Base-by-base conservation (phyloP, 1,140 invertebrate species). In the Drosophila azteca region DNA sequence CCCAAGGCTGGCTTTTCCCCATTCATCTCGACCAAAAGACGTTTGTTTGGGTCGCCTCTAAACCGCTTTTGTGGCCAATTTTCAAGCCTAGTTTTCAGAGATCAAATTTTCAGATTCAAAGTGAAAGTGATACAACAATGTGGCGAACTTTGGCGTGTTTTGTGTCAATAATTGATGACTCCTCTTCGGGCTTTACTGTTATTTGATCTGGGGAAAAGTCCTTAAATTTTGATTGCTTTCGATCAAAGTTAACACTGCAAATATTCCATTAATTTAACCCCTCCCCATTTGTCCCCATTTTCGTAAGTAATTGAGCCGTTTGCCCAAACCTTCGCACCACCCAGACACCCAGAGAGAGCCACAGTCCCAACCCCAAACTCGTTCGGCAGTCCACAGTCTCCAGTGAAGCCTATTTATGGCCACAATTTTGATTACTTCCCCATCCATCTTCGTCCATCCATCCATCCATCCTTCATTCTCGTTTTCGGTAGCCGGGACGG, bases 271-370 rank as follows among this genome's bases (percentile, higher is more conserved):
- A 81, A 78, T 43, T 87, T 74, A 45, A 50, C 35, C 22, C 22
- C 26, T 39, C 44, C 44, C 24, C 35, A 53, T 31, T 58, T 83
- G 79, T 79, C 79, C 80, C 67, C 80, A 51, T 85, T 70, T 84
- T 67, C 63, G 73, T 77, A 85, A 85, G 73, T 80, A 85, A 84
- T 84, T 84, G 81, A 85, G 81, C 64, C 51, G 82, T 85, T 84
- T 55, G 52, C 57, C 58, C 58, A 60, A 73, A 26, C 31, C 45
- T 54, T n/a, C 49, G 8, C 59, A 58, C 29, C 29, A 9, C 15
- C 35, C 35, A 39, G 35, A 5, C 35, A 39, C n/a, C n/a, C 35
- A 39, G 11, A 3, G 3, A 35, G 3, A 35, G 31, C 9, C 50
- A 41, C 13, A 67, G 53, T 1, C 20, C 29, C 15, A 29, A 1